phyloP scores from a whole-genome alignment of 2,113 vertebrate genomes.

The Felis chaus region DNA sequence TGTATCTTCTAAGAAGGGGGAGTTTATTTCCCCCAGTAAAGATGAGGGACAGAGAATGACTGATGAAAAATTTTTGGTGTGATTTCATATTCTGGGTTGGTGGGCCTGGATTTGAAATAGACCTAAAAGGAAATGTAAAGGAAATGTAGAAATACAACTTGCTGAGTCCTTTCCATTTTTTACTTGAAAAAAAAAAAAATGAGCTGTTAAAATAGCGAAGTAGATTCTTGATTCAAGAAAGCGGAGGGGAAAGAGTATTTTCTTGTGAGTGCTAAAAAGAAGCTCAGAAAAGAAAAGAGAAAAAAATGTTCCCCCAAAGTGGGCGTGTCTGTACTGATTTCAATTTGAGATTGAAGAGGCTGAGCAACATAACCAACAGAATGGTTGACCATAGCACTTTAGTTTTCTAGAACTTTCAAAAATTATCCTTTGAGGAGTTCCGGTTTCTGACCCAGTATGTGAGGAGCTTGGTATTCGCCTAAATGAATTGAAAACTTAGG shows the following conservation, averaged over 20 bases:
- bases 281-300: not conserved
- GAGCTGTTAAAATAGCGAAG: not conserved
- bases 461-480: not conserved
- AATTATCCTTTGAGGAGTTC: not conserved
- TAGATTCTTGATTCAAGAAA: conserved; percentile 29
- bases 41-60: not conserved
- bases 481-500: not conserved
- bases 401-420: not conserved
- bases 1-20: not conserved
- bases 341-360: not conserved
- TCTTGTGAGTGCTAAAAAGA: not conserved
- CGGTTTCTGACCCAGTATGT: not conserved
- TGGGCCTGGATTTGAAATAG: not conserved
- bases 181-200: not conserved
- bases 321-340: not conserved
- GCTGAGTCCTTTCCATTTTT: not conserved
- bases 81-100: not conserved
- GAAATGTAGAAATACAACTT: not conserved
- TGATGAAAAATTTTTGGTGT: not conserved
- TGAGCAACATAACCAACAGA: not conserved
- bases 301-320: not conserved
- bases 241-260: not conserved
- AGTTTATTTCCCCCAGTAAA: not conserved
- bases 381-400: not conserved
- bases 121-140: not conserved